Conservation (phyloP, 1,140 invertebrate genomes). For the Heliconius hewitsoni region DNA sequence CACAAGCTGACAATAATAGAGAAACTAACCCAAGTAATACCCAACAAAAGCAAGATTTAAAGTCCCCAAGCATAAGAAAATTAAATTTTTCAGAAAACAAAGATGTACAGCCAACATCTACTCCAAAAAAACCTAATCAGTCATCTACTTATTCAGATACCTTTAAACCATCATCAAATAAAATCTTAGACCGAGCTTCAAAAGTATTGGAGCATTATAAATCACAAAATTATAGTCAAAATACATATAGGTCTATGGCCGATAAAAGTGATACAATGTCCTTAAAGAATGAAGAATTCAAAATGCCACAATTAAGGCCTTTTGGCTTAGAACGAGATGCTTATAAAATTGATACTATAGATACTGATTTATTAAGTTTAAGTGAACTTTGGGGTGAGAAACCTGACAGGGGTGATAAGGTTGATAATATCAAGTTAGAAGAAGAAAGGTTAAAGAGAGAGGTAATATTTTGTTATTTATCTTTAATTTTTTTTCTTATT, state of each 20-base stretch:
- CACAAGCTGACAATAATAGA: constrained; percentile 35
- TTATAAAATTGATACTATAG: constrained; percentile 63
- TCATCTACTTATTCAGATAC: constrained; percentile 49
- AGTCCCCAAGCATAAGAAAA: constrained; percentile 59
- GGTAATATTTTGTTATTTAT: constrained; percentile 65
- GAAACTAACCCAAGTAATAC: constrained; percentile 25
- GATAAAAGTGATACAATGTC: constrained; percentile 51
- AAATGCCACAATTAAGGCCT: constrained; percentile 72
- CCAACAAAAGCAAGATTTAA: constrained; percentile 46
- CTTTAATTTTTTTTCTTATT: too few species aligned
- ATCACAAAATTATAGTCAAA: constrained; percentile 54
- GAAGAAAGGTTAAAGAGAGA: constrained; percentile 89
- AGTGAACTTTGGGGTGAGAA: constrained; percentile 82
- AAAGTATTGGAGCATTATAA: constrained; percentile 74
- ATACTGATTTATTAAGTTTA: constrained; percentile 77
- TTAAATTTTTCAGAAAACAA: constrained; percentile 67
- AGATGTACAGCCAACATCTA: constrained; percentile 70
- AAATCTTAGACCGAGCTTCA: constrained; percentile 66
- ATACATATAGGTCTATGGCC: constrained; percentile 47
- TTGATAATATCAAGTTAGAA: constrained; percentile 83
- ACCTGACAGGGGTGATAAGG: constrained; percentile 60
- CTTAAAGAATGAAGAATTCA: constrained; percentile 66
- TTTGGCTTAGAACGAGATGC: constrained; percentile 53
- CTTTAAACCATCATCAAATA: constrained; percentile 68
- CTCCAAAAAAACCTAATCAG: constrained; percentile 56